Base-by-base conservation (phyloP, 2,888 invertebrate species). In the Agrochola circellaris region DNA sequence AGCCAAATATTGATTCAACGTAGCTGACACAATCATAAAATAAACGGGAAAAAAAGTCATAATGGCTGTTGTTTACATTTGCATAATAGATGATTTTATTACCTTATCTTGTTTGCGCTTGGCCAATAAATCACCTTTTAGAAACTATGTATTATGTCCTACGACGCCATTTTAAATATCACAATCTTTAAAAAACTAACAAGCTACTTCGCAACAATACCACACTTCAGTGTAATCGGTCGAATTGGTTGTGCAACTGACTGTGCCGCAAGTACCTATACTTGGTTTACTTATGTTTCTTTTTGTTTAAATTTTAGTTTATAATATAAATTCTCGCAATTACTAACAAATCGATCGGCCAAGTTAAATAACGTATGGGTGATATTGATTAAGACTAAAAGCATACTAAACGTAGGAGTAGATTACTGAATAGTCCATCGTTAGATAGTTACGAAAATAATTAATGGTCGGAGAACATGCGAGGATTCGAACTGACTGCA, bases 391-490 rank as follows among this genome's bases (percentile, higher is more conserved):
- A 60, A 64, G 13, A n/a, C n/a, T 60, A 48, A 65, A 76, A 54
- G 30, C 42, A 20, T 42, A 48, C 17, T 60, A 11, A 60, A 65
- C 48, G 8, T 58, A 30, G 23, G 30, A 56, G 20, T 9, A 68
- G 45, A 51, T 56, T 42, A 48, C 9, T 8, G 3, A 26, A 20
- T 30, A 38, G 68, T 20, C 38, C 11, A 71, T 66, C n/a, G 70
- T 45, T 54, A 61, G 60, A 68, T 61, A 68, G 75, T 73, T 70
- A 67, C 67, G 54, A 72, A 68, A 85, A 77, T 48, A 66, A n/a
- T n/a, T n/a, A 83, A 77, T 81, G 68, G 48, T 69, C 2, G 8
- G 15, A 45, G 64, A 54, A 48, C 68, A 65, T 26, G 54, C 81
- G 30, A 76, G 51, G 51, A 58, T 67, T 72, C 17, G 38, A 56